Evolutionary conservation across 2,113 vertebrate genomes (phyloP).

Genomic region (Bettongia penicillata): DNA sequence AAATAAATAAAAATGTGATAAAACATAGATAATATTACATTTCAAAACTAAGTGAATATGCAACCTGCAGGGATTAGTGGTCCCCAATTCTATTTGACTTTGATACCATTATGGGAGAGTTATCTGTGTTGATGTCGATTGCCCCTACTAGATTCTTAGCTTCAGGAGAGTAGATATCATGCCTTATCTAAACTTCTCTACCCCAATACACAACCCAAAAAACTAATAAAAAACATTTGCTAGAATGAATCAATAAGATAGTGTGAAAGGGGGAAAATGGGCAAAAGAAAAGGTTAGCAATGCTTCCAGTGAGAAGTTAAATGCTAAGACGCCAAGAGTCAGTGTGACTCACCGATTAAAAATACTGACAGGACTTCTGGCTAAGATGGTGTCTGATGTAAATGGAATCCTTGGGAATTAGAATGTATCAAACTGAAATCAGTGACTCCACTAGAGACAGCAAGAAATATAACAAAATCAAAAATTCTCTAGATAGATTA

Average conservation of each 20-base stretch:
- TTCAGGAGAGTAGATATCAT: not conserved
- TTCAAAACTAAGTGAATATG: not conserved
- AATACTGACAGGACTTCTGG: not conserved
- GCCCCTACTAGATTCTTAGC: not conserved
- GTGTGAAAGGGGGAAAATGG: not conserved
- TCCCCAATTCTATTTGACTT: not conserved
- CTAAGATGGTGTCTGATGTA: not conserved
- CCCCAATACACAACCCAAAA: slow-evolving; percentile 11
- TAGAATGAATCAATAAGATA: not conserved
- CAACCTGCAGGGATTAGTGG: not conserved
- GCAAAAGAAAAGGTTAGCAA: not conserved
- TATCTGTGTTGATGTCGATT: not conserved
- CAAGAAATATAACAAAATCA: no score
- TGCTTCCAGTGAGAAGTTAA: not conserved
- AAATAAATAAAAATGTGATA: not conserved
- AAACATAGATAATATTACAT: not conserved
- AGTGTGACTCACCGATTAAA: not conserved
- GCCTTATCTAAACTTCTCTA: not conserved
- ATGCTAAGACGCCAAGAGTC: not conserved
- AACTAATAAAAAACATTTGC: not conserved
- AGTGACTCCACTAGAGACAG: not conserved
- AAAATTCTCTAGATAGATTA: no score
- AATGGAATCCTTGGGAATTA: not conserved
- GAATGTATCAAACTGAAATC: not conserved
- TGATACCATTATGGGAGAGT: not conserved